Percentiles rank a stretch among this genome's conserved stretches.
Conservation (phyloP, 2,888 invertebrate species). For the Papilio protenor region DNA sequence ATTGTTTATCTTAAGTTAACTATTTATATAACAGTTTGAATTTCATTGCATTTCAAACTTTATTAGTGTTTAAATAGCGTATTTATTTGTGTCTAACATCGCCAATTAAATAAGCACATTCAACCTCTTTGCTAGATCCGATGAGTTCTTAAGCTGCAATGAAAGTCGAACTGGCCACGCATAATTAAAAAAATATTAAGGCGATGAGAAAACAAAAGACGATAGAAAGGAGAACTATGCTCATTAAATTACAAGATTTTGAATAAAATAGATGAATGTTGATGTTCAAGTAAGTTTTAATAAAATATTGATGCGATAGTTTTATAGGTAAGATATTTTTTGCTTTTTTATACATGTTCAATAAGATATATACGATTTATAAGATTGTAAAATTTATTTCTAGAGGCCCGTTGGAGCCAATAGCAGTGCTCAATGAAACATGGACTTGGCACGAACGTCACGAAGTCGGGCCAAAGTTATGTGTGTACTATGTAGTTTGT, state of each 20-base stretch:
- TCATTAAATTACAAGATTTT: too few relatives aligned
- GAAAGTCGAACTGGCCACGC: background rate
- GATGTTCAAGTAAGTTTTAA: too few relatives aligned
- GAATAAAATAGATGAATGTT: too few relatives aligned
- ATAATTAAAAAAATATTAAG: background rate
- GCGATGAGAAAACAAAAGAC: background rate
- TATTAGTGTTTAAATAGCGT: background rate
- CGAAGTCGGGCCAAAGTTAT: constrained; percentile 31
- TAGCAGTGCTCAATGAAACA: constrained; percentile 35
- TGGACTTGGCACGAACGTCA: constrained; percentile 34
- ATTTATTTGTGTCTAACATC: background rate
- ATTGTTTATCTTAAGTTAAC: background rate
- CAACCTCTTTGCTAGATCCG: background rate
- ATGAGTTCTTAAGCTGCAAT: background rate
- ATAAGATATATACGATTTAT: background rate
- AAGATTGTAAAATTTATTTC: constrained; percentile 27
- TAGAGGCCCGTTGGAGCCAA: constrained; percentile 19
- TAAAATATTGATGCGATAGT: too few relatives aligned
- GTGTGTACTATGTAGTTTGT: constrained; percentile 15
- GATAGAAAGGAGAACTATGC: background rate
- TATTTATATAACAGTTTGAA: background rate
- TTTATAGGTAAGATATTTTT: background rate
- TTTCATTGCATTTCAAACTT: background rate
- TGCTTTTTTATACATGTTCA: background rate
- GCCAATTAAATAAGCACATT: background rate